Conservation (phyloP, 2,888 invertebrate genomes). For the Luperina nickerlii region DNA sequence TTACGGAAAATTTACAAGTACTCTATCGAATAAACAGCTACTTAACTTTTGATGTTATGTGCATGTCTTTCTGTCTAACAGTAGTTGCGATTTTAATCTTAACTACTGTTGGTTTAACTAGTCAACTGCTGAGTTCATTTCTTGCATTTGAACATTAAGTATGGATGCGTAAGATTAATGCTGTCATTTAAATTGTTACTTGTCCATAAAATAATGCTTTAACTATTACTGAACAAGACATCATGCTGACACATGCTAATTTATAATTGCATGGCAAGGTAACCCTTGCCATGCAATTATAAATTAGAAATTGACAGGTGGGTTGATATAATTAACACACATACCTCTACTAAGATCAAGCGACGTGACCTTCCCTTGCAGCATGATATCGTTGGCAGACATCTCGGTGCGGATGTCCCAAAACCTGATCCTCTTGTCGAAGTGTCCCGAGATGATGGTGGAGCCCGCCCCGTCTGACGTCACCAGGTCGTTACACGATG, state of each 20-base stretch:
- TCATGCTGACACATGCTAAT: no score
- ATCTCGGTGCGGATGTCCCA: constrained; percentile 98
- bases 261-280: no score
- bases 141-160: constrained; percentile 51
- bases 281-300: constrained; percentile 1
- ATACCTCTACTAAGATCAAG: constrained; percentile 97
- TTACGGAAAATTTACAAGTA: constrained; percentile 72
- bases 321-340: constrained; percentile 42
- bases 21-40: constrained; percentile 62
- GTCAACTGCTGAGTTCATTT: constrained; percentile 43
- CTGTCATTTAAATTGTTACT: constrained; percentile 25
- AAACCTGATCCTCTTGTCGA: constrained; percentile 98
- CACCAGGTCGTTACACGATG: constrained; percentile 98
- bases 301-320: constrained; percentile 16
- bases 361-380: constrained; percentile 98
- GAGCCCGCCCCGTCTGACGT: constrained; percentile 96
- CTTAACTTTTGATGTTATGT: constrained; percentile 60
- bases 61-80: constrained; percentile 53
- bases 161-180: constrained; percentile 45
- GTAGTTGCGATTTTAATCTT: constrained; percentile 63
- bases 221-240: constrained; percentile 15
- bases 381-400: constrained; percentile 95
- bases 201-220: constrained; percentile 37
- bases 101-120: constrained; percentile 54
- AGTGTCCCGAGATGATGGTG: constrained; percentile 99